Percentiles rank a stretch among this genome's conserved stretches.
Evolutionary conservation across 1,140 invertebrate genomes (phyloP).

Genomic region (Trichonephila clavipes): DNA sequence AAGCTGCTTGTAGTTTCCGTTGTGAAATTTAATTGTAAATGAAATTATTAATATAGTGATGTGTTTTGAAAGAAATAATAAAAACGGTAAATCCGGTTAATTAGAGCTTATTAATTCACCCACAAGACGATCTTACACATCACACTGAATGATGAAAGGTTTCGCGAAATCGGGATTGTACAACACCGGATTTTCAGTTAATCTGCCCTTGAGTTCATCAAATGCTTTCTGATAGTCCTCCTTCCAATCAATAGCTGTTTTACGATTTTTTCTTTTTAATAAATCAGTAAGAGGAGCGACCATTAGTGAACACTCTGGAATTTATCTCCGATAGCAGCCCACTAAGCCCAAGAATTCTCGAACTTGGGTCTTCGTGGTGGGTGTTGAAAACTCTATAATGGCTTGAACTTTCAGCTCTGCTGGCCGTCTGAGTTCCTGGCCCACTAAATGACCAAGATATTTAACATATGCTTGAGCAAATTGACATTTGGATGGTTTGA

Average conservation of each 20-base stretch:
- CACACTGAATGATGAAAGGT: slow-evolving; percentile 13
- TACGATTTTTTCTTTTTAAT: neutral
- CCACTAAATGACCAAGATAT: slow-evolving; percentile 45
- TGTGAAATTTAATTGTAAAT: no score
- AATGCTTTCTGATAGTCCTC: neutral
- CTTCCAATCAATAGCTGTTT: neutral
- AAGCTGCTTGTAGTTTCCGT: no score
- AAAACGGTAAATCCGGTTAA: no score
- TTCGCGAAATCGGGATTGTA: slow-evolving; percentile 5
- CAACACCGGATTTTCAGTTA: slow-evolving; percentile 44
- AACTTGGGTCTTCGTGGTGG: neutral
- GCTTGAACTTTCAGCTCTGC: slow-evolving; percentile 77
- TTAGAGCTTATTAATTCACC: no score
- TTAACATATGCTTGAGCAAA: slow-evolving; percentile 29
- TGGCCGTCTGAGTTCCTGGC: neutral
- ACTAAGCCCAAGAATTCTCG: neutral
- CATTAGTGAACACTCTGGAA: slow-evolving; percentile 35
- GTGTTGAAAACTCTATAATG: slow-evolving; percentile 76
- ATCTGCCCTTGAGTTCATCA: slow-evolving; percentile 1
- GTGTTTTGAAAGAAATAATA: no score
- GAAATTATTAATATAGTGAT: no score
- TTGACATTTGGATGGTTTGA: slow-evolving; percentile 20
- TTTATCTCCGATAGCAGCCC: slow-evolving; percentile 20
- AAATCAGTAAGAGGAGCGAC: neutral
- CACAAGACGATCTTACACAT: no score